Conservation (phyloP, 1,140 invertebrate genomes). For the Caerostris extrusa region DNA sequence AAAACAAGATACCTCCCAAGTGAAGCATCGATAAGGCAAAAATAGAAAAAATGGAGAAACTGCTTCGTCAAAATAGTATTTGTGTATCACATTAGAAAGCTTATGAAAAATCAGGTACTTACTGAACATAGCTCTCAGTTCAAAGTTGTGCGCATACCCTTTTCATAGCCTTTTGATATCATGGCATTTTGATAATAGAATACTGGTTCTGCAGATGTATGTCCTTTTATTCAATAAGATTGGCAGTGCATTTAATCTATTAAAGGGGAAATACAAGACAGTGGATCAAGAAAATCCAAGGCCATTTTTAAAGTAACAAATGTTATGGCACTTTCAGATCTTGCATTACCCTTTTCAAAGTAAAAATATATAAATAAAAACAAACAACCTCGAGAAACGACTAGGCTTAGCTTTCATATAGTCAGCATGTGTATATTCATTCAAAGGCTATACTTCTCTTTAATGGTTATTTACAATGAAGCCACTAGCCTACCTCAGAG, state of each 20-base stretch:
- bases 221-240: neutral
- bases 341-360: slow-evolving; percentile 8
- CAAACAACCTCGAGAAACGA: neutral
- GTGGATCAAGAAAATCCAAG: neutral
- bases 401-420: neutral
- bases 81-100: slow-evolving; percentile 73
- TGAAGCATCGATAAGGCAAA: slow-evolving; percentile 73
- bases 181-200: slow-evolving; percentile 67
- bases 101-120: slow-evolving; percentile 77
- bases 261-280: slow-evolving; percentile 31
- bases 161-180: slow-evolving; percentile 68
- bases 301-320: slow-evolving; percentile 45
- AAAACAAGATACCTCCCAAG: slow-evolving; percentile 43
- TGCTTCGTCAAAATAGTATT: slow-evolving; percentile 65
- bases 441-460: slow-evolving; percentile 52
- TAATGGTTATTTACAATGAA: slow-evolving; percentile 71
- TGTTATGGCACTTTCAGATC: neutral
- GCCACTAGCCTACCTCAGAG: neutral
- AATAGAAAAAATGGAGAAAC: slow-evolving; percentile 63
- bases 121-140: slow-evolving; percentile 69
- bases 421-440: slow-evolving; percentile 38
- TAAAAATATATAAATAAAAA: neutral
- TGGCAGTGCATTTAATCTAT: slow-evolving; percentile 15
- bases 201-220: slow-evolving; percentile 52
- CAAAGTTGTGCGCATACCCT: slow-evolving; percentile 77